These are phyloP conservation scores for Astreopora myriophthalma DNA, from an alignment of 64 coral and sea anemone species.

Conservation along the genomic window DNA sequence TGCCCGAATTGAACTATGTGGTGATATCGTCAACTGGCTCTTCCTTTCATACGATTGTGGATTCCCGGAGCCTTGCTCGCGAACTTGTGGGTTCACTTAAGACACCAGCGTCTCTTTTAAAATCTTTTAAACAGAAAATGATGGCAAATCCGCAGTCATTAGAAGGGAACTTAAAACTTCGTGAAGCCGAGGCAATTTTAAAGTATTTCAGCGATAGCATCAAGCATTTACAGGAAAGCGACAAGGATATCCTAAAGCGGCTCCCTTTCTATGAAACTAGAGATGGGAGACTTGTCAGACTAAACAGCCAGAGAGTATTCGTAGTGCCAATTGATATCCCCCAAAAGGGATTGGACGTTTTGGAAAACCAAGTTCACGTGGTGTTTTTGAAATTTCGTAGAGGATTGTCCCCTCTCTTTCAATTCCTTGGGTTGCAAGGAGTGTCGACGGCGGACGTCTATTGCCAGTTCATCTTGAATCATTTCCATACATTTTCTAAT, in stretches of 20 bases:
- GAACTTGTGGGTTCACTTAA: conserved; percentile 39
- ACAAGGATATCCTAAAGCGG: neutral
- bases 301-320: neutral
- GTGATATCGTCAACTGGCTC: neutral
- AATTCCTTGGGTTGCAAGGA: conserved; percentile 15
- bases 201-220: conserved; percentile 7
- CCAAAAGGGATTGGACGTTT: neutral
- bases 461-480: conserved; percentile 45
- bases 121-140: neutral
- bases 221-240: neutral
- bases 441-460: conserved; percentile 36
- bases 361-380: neutral
- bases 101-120: neutral
- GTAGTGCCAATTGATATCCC: conserved; percentile 9
- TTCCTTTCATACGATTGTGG: neutral
- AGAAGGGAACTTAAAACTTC: neutral
- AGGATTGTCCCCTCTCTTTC: neutral
- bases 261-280: conserved; percentile 40
- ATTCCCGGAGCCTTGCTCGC: neutral
- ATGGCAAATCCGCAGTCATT: neutral
- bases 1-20: conserved; percentile 31
- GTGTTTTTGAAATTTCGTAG: neutral
- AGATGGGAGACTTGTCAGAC: neutral
- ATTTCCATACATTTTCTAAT: neutral
- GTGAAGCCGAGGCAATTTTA: neutral